Evolutionary conservation across 2,888 invertebrate genomes (phyloP).

Genomic region (Mythimna pallens): DNA sequence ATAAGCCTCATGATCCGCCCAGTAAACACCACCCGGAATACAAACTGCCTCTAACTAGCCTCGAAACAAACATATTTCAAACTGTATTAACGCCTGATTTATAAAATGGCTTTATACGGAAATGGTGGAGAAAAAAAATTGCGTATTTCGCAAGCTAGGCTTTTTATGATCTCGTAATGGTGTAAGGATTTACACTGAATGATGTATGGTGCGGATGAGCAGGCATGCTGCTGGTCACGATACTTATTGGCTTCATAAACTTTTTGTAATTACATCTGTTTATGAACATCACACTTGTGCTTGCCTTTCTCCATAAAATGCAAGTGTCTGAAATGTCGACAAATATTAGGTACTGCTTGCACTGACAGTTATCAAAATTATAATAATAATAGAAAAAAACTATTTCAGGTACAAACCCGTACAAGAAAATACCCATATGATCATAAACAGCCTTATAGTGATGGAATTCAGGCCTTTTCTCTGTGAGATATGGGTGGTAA

Average conservation of each 20-base stretch:
- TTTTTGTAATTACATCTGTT: neutral
- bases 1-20: slow-evolving; percentile 66
- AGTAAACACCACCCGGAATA: slow-evolving; percentile 73
- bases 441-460: too few relatives aligned
- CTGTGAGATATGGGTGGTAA: too few relatives aligned
- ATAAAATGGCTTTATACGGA: slow-evolving; percentile 75
- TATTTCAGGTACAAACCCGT: too few relatives aligned
- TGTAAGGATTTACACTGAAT: slow-evolving; percentile 67
- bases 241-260: slow-evolving; percentile 8
- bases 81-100: slow-evolving; percentile 82
- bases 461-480: too few relatives aligned
- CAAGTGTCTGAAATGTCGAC: neutral
- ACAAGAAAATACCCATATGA: too few relatives aligned
- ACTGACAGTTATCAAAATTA: neutral
- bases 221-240: slow-evolving; percentile 41
- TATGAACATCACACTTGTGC: neutral
- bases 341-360: neutral
- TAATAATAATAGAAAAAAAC: too few relatives aligned
- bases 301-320: neutral
- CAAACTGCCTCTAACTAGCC: slow-evolving; percentile 81
- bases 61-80: slow-evolving; percentile 80
- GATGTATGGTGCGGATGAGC: slow-evolving; percentile 62
- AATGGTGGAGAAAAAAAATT: slow-evolving; percentile 69
- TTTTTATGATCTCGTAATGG: slow-evolving; percentile 71
- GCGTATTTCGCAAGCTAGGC: slow-evolving; percentile 67